Base-by-base conservation (phyloP, 2,797 vertebrate genomes). In the Catamblyrhynchus diadema region DNA sequence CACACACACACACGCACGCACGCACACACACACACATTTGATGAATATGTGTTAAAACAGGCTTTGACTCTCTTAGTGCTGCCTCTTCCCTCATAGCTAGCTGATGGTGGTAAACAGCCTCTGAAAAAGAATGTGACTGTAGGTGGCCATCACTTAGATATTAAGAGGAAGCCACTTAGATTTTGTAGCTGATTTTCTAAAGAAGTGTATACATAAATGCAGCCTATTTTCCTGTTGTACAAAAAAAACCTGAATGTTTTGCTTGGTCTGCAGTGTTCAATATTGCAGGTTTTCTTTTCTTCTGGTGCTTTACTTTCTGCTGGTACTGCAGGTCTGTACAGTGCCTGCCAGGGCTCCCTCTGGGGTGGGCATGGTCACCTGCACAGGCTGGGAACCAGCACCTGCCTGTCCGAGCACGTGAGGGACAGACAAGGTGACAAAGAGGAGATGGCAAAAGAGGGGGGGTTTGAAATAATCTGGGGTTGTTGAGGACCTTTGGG, bases 231-330 rank as follows among this genome's bases (percentile, higher is more conserved):
- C n/a, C 11, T 72, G 14, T 51, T 6, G 2, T 12, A 47, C 25
- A 32, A 32, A 35, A 35, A 37, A 32, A 5, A 2, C 13, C 23
- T 23, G 14, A 56, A 6, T 37, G 35, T 54, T 81, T 87, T 75
- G 4, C 25, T 85, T 0, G 0, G 15, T 72, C 45, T 4, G 1
- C 37, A 39, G 39, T 8, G 24, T 75, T 67, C 14, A 18, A 0
- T 60, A 18, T 5, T 39, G 32, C 60, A 65, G n/a, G 17, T 73
- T 64, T 85, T 79, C 2, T 30, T 74, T 86, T 32, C 62, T 41
- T 19, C 13, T 70, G 44, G 18, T 45, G 56, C 27, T 93, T 50
- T 66, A 6, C 42, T 69, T 83, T 50, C 24, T 61, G n/a, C 10
- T 27, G 47, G 23, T 33, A 8, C 35, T 27, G 19, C 37, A 72